Evolutionary conservation across 2,797 vertebrate species (phyloP).

Genomic region (Pelodytes ibericus): DNA sequence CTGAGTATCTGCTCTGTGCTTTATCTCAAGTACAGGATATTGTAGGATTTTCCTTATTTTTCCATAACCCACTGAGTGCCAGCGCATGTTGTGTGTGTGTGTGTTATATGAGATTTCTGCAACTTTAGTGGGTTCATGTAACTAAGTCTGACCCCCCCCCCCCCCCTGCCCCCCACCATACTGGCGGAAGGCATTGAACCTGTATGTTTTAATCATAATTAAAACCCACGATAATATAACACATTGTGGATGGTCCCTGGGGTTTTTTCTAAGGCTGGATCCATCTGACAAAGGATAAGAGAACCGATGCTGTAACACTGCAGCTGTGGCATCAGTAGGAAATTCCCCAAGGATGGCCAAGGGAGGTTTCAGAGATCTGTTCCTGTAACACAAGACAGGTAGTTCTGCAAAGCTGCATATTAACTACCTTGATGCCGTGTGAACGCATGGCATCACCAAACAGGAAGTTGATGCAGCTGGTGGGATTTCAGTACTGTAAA

Average conservation of each 20-base stretch:
- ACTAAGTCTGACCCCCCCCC: too few relatives aligned
- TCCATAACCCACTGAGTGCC: too few relatives aligned
- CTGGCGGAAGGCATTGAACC: background rate
- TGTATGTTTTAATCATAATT: slow-evolving; percentile 28
- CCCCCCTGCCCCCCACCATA: too few relatives aligned
- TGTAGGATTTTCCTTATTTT: too few relatives aligned
- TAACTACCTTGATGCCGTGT: slow-evolving; percentile 34
- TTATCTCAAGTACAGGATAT: too few relatives aligned
- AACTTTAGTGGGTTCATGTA: too few relatives aligned
- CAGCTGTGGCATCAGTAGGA: slow-evolving; percentile 43
- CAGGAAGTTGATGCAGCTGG: background rate
- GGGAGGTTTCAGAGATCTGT: slow-evolving; percentile 29
- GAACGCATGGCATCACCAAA: slow-evolving; percentile 1
- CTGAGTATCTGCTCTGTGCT: too few relatives aligned
- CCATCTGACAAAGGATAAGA: slow-evolving; percentile 29
- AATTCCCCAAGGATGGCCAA: slow-evolving; percentile 33
- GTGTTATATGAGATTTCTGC: too few relatives aligned
- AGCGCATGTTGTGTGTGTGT: too few relatives aligned
- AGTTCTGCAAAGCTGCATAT: slow-evolving; percentile 23
- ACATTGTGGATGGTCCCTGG: slow-evolving; percentile 22
- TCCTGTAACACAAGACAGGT: slow-evolving; percentile 36
- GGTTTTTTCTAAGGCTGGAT: slow-evolving; percentile 17
- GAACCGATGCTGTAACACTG: slow-evolving; percentile 25
- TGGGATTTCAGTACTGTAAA: background rate
- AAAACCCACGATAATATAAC: slow-evolving; percentile 29